Evolutionary conservation across 2,113 vertebrate species (phyloP), one percentile per base, ranked within the genome.

Genomic region (Corythoichthys intestinalis): DNA sequence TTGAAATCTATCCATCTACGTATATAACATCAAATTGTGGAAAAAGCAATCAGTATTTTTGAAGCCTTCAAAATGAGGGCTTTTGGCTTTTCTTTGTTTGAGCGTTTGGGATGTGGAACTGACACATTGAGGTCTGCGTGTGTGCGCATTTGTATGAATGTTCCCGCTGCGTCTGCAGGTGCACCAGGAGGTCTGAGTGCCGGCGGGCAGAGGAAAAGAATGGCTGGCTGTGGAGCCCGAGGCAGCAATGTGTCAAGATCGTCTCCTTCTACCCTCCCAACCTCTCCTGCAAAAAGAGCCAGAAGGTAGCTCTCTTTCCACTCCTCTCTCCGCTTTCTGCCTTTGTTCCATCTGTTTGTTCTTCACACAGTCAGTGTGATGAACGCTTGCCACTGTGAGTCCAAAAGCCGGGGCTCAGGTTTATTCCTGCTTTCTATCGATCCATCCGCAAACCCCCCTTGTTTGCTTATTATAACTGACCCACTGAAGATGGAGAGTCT

Each of bases 181-280:
- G 96, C 66, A 94, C 94, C 80, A 93, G 93, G 89, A 94, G 88
- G 79, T 87, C 89, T 0, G 92, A 95, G 68, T 98, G 96, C 87
- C 82, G 65, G 2, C 85, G 93, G 73, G 93, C 95, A 0, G 88
- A 90, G 71, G 91, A 94, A 81, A 87, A 90, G n/a, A 92, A 93
- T 66, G 93, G 94, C 69, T 97, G 96, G 95, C 83, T 97, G 34
- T 98, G 94, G 94, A 97, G 96, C 86, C 93, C 93, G 2, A 74
- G 57, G 46, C 90, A 93, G 67, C 81, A 90, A 13, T 98, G 96
- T 38, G 87, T 96, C 82, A 87, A 91, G 66, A 76, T 98, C 62
- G 70, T 92, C 17, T 93, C 91, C 59, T 94, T 95, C 75, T 75
- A 87, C 28, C 96, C 96, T 37, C 86, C 91, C 61, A 97, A 95